Evolutionary conservation across 2,113 vertebrate species (phyloP).

Genomic region (Ochotona curzoniae): DNA sequence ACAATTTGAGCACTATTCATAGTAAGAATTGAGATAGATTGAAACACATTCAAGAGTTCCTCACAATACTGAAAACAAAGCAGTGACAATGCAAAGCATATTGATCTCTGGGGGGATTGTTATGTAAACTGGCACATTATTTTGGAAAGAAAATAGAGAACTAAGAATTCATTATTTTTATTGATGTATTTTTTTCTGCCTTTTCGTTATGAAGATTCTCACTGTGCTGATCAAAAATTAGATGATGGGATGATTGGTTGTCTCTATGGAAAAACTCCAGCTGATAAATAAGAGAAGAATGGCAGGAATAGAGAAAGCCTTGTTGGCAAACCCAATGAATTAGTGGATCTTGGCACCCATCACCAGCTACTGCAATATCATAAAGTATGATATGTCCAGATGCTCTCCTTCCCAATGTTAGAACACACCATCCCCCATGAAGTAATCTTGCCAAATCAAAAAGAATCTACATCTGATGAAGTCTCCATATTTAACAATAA

Average conservation of each 20-base stretch:
- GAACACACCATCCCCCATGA: neutral
- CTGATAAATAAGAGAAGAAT: neutral
- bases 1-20: neutral
- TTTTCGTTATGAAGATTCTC: neutral
- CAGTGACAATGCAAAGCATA: neutral
- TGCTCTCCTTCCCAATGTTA: neutral
- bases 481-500: neutral
- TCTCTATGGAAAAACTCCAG: neutral
- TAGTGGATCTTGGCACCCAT: neutral
- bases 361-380: neutral
- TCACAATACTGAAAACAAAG: neutral
- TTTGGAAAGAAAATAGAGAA: constrained; percentile 1
- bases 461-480: neutral
- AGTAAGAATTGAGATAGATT: neutral
- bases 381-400: neutral
- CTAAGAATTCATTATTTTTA: neutral
- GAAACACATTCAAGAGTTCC: neutral
- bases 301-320: neutral
- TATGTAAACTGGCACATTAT: neutral
- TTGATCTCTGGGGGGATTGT: neutral
- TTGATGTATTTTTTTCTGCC: neutral
- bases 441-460: neutral
- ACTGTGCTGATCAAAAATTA: neutral
- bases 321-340: neutral
- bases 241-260: neutral